Evolutionary conservation across 2,797 vertebrate species (phyloP).

Genomic region (Carcharodon carcharias): DNA sequence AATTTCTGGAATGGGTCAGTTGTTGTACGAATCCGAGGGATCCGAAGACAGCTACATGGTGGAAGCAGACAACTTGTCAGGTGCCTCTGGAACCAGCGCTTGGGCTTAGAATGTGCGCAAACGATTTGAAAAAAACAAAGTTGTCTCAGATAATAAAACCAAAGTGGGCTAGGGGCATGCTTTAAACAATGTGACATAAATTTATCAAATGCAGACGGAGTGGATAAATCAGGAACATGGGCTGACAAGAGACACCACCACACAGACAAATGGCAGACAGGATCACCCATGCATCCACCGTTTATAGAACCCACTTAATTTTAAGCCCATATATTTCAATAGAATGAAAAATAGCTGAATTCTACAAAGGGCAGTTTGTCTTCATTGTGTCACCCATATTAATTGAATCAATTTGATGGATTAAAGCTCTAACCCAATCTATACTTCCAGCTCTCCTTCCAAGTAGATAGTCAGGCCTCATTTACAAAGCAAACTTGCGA

Average conservation of each 20-base stretch:
- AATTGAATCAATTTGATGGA: neutral
- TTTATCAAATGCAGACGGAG: neutral
- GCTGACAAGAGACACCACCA: neutral
- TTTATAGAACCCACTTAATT: neutral
- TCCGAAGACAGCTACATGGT: neutral
- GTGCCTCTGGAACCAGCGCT: neutral
- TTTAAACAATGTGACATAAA: neutral
- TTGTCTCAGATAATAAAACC: neutral
- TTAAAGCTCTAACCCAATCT: neutral
- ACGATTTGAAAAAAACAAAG: neutral
- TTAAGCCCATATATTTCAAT: neutral
- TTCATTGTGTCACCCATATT: neutral
- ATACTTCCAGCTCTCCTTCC: neutral
- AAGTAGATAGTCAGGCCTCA: neutral
- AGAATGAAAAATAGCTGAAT: neutral
- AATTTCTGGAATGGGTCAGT: neutral
- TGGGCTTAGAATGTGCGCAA: neutral
- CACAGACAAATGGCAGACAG: neutral
- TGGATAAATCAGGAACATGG: neutral
- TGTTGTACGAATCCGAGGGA: neutral
- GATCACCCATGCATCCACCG: neutral
- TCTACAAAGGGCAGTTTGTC: neutral
- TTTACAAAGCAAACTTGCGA: neutral
- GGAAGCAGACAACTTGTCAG: neutral
- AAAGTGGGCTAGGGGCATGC: neutral